These are phyloP conservation scores for Zoanthus sociatus DNA, from an alignment of 92 coral and sea anemone species.

Conservation along the genomic window DNA sequence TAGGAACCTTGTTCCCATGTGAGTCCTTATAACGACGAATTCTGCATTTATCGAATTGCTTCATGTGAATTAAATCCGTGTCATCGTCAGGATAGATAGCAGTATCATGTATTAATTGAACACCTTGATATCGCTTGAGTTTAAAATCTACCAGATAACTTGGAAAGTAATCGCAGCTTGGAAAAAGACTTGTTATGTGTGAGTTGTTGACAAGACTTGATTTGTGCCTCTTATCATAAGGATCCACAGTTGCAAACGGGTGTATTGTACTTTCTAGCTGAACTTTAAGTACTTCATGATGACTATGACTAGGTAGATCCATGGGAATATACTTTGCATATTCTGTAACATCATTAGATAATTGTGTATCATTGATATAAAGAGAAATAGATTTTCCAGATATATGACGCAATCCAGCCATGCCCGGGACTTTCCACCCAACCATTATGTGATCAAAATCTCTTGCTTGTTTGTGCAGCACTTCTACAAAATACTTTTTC, in stretches of 20 bases:
- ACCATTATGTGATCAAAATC: conserved; percentile 83
- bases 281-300: conserved; percentile 59
- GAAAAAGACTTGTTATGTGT: conserved; percentile 62
- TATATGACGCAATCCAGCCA: conserved; percentile 77
- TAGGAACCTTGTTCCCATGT: conserved; percentile 69
- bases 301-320: conserved; percentile 83
- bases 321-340: conserved; percentile 86
- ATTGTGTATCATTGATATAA: conserved; percentile 70
- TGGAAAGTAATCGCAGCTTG: conserved; percentile 77
- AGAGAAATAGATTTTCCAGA: conserved; percentile 84
- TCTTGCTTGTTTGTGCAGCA: conserved; percentile 89
- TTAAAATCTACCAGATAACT: conserved; percentile 90
- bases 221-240: conserved; percentile 51
- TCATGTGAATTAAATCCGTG: conserved; percentile 84
- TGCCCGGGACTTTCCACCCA: conserved; percentile 93
- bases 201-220: conserved; percentile 48
- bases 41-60: conserved; percentile 72
- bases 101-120: conserved; percentile 87
- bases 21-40: conserved; percentile 76
- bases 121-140: conserved; percentile 90
- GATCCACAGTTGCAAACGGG: conserved; percentile 70
- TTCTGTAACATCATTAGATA: conserved; percentile 78
- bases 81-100: conserved; percentile 89
- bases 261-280: conserved; percentile 57
- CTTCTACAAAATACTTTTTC: conserved; percentile 88